Evolutionary conservation across 2,797 vertebrate genomes (phyloP), one percentile per base, ranked within the genome.

Genomic region (Sebastolobus alascanus): DNA sequence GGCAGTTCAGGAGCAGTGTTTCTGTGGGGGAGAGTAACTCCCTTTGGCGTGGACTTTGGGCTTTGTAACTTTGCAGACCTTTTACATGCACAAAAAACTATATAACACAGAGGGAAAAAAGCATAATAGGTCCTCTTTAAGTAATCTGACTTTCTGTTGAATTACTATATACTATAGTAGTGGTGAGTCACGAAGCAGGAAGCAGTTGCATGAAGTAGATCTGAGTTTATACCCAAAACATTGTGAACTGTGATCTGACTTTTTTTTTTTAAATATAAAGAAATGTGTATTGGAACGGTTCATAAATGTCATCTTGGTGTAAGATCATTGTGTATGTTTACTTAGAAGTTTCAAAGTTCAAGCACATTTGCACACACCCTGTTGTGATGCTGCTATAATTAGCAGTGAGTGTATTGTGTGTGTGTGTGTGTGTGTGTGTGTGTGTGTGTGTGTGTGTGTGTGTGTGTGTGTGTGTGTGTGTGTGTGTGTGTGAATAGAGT

Each of bases 401-500:
- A 46, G 43, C 16, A 18, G 16, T 8, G 43, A 18, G 43, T 46
- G 43, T 46, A 46, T 18, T 66, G 7, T 33, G n/a, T n/a, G 59
- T 83, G 50, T 84, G 43, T 67, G 25, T 83, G 27, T 79, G 54
- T 55, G 59, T 78, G 69, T n/a, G n/a, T n/a, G n/a, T n/a, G n/a
- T n/a, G n/a, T n/a, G n/a, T 83, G 50, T 84, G 43, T 67, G 25
- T 83, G 27, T 79, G 54, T 25, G 59, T 76, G 69, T 83, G 27
- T 79, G 54, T 66, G 7, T 33, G n/a, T n/a, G 59, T 83, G 50
- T 84, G 43, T 67, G 25, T 83, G 27, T 79, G 54, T 83, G 50
- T 84, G 43, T 67, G 25, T 83, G 27, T 79, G 54, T 25, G 59
- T 76, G 69, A 75, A 14, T 20, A 35, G 50, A 61, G 56, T 12